Conservation (phyloP, 2,888 invertebrate species). For the Pyralis farinalis region DNA sequence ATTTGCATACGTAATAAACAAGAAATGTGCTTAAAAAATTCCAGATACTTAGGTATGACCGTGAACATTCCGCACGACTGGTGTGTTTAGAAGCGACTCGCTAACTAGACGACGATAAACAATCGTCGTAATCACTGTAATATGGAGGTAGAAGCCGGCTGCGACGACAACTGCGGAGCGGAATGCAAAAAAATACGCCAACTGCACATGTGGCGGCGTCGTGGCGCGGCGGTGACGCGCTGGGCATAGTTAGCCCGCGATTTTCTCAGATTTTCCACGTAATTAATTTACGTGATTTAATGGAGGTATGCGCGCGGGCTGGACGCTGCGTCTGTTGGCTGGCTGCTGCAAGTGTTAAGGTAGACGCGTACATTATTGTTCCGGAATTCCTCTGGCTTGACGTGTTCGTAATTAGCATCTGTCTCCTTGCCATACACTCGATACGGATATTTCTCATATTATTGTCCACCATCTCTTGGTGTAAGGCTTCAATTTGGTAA, state of each 20-base stretch:
- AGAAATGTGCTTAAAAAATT: constrained; percentile 1
- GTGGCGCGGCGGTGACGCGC: constrained; percentile 43
- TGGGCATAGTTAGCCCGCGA: constrained; percentile 50
- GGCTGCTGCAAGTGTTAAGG: constrained; percentile 43
- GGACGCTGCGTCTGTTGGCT: constrained; percentile 45
- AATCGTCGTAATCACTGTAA: constrained; percentile 48
- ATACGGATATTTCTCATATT: no score
- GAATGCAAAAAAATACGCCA: constrained; percentile 60
- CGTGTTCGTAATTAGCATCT: no score
- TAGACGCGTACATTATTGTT: constrained; percentile 70
- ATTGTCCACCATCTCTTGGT: no score
- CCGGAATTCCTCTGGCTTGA: constrained; percentile 75
- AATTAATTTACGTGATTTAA: constrained; percentile 68
- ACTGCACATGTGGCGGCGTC: constrained; percentile 48
- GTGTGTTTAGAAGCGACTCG: constrained; percentile 24
- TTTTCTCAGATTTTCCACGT: constrained; percentile 76
- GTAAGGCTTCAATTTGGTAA: constrained; percentile 22
- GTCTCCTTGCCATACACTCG: no score
- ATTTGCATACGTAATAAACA: constrained; percentile 16
- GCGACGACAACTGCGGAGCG: constrained; percentile 35
- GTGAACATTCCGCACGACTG: no score
- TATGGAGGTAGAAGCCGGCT: constrained; percentile 38
- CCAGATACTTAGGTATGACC: constrained; percentile 1
- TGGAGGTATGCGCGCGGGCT: constrained; percentile 42
- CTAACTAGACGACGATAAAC: constrained; percentile 43